Evolutionary conservation across 1,140 invertebrate genomes (phyloP).

Genomic region (Apis florea): DNA sequence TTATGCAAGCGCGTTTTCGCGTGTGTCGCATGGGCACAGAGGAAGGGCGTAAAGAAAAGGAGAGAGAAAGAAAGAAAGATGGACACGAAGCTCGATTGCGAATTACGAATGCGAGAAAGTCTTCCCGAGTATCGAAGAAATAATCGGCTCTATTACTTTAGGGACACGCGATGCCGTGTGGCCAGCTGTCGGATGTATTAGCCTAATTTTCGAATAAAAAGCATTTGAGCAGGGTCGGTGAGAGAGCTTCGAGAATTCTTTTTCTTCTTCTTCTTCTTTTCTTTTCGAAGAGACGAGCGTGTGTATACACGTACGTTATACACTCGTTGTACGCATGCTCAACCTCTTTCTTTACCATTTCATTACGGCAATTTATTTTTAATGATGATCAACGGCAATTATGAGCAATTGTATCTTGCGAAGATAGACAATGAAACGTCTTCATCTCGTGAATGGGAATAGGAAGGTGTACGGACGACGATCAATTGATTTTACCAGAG

Average conservation of each 20-base stretch:
- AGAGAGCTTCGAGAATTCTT: too few relatives aligned
- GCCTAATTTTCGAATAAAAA: too few relatives aligned
- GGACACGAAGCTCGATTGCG: background rate
- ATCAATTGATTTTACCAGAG: background rate
- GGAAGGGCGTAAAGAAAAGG: slow-evolving; percentile 1
- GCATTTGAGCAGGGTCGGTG: too few relatives aligned
- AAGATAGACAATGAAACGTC: background rate
- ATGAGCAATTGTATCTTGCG: background rate
- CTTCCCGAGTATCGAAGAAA: too few relatives aligned
- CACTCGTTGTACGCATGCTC: background rate
- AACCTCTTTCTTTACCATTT: background rate
- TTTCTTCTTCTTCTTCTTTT: too few relatives aligned
- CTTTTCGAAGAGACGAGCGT: background rate
- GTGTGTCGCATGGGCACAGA: background rate
- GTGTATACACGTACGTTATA: too few relatives aligned
- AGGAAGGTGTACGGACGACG: background rate
- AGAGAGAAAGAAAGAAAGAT: background rate
- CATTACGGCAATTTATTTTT: slow-evolving; percentile 16
- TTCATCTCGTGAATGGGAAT: background rate
- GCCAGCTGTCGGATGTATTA: too few relatives aligned
- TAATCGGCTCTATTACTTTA: too few relatives aligned
- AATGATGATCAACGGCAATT: slow-evolving; percentile 31
- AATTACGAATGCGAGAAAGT: background rate
- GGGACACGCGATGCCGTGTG: too few relatives aligned
- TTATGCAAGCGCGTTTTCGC: slow-evolving; percentile 39